These are phyloP conservation scores for Crax fasciolata DNA, from an alignment of 2,797 vertebrate genomes.

Conservation along the genomic window DNA sequence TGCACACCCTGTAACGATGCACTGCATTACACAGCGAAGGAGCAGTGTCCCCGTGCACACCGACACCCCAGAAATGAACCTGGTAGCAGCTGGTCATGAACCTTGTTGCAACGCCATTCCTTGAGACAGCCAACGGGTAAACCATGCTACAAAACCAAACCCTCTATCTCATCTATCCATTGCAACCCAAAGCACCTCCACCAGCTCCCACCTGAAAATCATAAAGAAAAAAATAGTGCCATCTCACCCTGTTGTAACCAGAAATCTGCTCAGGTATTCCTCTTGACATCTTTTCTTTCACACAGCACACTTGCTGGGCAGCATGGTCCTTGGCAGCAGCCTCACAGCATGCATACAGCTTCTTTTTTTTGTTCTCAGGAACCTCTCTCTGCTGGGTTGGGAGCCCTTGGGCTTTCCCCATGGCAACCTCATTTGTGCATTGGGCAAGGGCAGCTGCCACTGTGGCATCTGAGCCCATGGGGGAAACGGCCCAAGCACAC, in stretches of 20 bases:
- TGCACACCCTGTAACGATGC: neutral
- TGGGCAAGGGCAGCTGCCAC: neutral
- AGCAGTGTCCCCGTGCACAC: no score
- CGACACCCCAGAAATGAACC: neutral
- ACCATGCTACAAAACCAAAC: neutral
- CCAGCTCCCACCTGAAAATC: neutral
- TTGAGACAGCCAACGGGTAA: neutral
- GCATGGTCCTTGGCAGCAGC: fast-evolving
- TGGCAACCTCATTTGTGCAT: neutral
- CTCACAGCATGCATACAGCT: neutral
- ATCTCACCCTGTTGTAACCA: neutral
- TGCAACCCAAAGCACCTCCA: neutral
- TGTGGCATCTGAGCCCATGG: neutral
- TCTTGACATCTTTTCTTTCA: neutral
- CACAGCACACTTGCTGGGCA: neutral
- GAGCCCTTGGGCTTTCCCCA: slow-evolving; percentile 4
- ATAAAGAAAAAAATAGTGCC: neutral
- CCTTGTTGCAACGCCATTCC: neutral
- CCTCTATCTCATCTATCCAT: neutral
- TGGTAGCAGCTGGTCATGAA: neutral
- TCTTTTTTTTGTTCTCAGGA: neutral
- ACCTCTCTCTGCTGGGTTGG: neutral
- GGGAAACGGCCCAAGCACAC: neutral
- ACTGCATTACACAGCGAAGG: fast-evolving
- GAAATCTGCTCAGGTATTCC: neutral